A percentile compares a stretch with the other conserved stretches of the same genome.
Conservation (phyloP, 2,888 invertebrate genomes). For the Epinotia ramella region DNA sequence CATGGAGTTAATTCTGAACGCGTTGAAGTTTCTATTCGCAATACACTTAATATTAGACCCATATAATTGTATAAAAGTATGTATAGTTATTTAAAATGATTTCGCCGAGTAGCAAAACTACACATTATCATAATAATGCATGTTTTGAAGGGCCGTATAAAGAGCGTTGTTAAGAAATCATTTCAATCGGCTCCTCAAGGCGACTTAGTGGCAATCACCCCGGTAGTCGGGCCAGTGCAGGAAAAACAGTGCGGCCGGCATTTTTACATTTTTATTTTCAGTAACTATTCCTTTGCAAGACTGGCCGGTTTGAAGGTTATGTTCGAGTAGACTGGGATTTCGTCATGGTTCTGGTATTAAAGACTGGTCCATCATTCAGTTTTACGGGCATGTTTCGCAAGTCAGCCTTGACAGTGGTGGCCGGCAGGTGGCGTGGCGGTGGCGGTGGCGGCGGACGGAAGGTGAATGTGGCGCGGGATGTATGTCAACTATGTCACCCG, state of each 20-base stretch:
- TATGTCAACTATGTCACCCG: conserved; percentile 77
- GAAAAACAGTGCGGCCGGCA: conserved; percentile 46
- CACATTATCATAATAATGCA: conserved; percentile 2
- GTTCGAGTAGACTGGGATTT: conserved; percentile 57
- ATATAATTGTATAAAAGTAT: conserved; percentile 20
- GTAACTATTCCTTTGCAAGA: conserved; percentile 50
- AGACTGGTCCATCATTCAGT: conserved; percentile 51
- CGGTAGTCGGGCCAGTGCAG: conserved; percentile 50
- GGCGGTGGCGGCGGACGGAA: conserved; percentile 70
- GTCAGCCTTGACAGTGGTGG: conserved; percentile 81
- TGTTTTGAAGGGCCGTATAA: conserved; percentile 33
- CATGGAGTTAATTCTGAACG: conserved; percentile 81
- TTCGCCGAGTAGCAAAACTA: not conserved
- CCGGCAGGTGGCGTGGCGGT: conserved; percentile 69
- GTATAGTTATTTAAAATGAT: conserved; percentile 15
- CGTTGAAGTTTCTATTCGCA: conserved; percentile 81
- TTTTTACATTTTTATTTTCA: conserved; percentile 47
- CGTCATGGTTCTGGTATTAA: conserved; percentile 65
- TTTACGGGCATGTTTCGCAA: conserved; percentile 72
- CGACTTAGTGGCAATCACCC: conserved; percentile 59
- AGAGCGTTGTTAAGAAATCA: conserved; percentile 28
- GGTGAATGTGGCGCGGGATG: conserved; percentile 81
- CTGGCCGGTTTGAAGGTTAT: conserved; percentile 57
- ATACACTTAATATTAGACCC: conserved; percentile 67
- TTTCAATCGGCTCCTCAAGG: conserved; percentile 54